Evolutionary conservation across 2,113 vertebrate species (phyloP).

Genomic region (Mus pahari): DNA sequence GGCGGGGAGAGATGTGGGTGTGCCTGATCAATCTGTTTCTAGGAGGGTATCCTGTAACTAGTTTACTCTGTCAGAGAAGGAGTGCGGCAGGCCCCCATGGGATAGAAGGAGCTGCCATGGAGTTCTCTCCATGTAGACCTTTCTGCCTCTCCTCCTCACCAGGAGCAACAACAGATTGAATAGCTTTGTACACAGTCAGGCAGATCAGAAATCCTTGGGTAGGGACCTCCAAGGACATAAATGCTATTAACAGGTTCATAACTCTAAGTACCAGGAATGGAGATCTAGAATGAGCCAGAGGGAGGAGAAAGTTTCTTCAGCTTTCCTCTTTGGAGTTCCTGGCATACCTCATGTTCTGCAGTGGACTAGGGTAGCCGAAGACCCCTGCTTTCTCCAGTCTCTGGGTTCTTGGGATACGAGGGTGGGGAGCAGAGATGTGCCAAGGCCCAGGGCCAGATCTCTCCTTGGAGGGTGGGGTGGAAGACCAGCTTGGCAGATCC

Average conservation of each 20-base stretch:
- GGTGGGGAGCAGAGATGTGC: not conserved
- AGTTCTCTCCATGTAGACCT: not conserved
- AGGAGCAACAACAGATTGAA: not conserved
- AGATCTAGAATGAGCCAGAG: not conserved
- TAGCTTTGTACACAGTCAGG: slow-evolving; percentile 42
- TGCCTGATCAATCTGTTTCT: slow-evolving; percentile 38
- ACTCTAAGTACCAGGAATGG: not conserved
- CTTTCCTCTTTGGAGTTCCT: not conserved
- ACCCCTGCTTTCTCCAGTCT: not conserved
- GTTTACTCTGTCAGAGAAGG: not conserved
- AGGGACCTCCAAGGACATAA: not conserved
- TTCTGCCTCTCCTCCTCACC: too few relatives aligned
- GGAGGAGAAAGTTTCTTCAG: not conserved
- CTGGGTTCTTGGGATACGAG: not conserved
- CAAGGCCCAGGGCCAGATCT: not conserved
- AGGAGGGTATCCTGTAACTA: not conserved
- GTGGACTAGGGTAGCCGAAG: not conserved
- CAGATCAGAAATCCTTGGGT: not conserved
- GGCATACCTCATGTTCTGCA: not conserved
- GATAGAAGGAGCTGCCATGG: not conserved
- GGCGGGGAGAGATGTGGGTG: not conserved
- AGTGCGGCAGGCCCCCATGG: not conserved
- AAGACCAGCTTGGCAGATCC: not conserved
- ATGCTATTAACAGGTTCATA: not conserved
- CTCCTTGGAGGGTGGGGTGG: not conserved